Base-by-base conservation (phyloP, 2,888 invertebrate species). In the Drosophila barbarae region DNA sequence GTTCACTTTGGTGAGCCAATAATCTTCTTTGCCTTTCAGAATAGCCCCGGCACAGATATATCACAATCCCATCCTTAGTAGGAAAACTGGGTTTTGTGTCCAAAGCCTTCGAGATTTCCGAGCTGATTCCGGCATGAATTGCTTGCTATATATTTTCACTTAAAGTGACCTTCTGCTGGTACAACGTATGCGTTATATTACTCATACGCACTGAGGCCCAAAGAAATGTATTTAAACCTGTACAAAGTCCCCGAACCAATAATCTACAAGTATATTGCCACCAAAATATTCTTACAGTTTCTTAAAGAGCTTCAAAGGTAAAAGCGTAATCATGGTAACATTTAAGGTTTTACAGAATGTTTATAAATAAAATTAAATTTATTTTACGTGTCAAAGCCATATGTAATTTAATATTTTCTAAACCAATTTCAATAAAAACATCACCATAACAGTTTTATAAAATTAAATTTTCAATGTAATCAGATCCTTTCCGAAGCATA, bases 1-100 rank as follows among this genome's bases (percentile, higher is more conserved):
- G 58, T 39, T 44, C 38, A 10, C 47, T 39, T 46, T 46, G 55
- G 28, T 56, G 32, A 46, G 72, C 71, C 66, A 65, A 55, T 51
- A 64, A 71, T 66, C 42, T 36, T 41, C 64, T 34, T 70, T 61
- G 47, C 41, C 44, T 42, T 30, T 2, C 13, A 5, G 53, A 30
- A 28, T 28, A 28, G 26, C 59, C n/a, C 23, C 32, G 15, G n/a
- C 26, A 21, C 26, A 30, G 35, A 66, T 65, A 66, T 41, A 52
- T 41, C 53, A 52, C 23, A 42, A 36, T 53, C 41, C 15, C 10
- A 15, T 26, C 8, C 15, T 1, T 13, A 9, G 30, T 15, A 18
- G 15, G 30, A 41, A 23, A 23, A 63, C 28, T 12, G 10, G 28
- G n/a, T 35, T 63, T 44, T 56, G 30, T 15, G 55, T n/a, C 10